Evolutionary conservation across 35 echinoderm and acorn worm species (phyloP), one percentile per base, ranked within the genome.

Genomic region (Apostichopus japonicus): DNA sequence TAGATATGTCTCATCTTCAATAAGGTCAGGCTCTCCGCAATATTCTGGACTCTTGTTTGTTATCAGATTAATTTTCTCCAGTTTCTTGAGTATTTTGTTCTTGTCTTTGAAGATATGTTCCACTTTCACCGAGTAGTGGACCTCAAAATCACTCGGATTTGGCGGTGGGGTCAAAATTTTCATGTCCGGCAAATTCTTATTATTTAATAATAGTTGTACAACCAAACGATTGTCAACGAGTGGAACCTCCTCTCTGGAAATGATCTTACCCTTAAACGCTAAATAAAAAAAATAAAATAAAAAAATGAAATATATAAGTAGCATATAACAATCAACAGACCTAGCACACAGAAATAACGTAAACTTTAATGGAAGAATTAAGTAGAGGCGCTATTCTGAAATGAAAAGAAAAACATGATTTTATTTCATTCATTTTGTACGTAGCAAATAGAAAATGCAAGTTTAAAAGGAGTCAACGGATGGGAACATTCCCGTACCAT

Each of bases 251-350:
- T 59, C 55, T 24, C 57, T 84, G 8, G 53, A 55, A 25, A 56
- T 19, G 53, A 84, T 58, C 6, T 53, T 84, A 59, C 81, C 81
- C 22, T 84, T 58, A n/a, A 84, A 54, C 6, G 23, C 81, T 84
- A 54, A 17, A 57, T 15, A 58, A 58, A n/a, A 4, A 10, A 5
- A 25, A 1, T 0, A 79, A 0, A 27, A 6, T 0, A 61, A 62
- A 3, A 87, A 86, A 13, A 73, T 89, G 83, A 57, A 92, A 72
- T 22, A 89, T 6, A 93, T 87, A 58, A 76, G 33, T 44, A 44
- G 33, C 33, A 44, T 44, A 44, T 44, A 44, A 44, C 4, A 44
- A 44, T 44, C 33, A 44, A 44, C 33, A 44, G 33, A 44, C 33
- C 2, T 44, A 1, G 2, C 33, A 44, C 33, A 44, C 33, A 44